Evolutionary conservation across 2,113 vertebrate species (phyloP).

Genomic region (Motacilla tschutschensis): DNA sequence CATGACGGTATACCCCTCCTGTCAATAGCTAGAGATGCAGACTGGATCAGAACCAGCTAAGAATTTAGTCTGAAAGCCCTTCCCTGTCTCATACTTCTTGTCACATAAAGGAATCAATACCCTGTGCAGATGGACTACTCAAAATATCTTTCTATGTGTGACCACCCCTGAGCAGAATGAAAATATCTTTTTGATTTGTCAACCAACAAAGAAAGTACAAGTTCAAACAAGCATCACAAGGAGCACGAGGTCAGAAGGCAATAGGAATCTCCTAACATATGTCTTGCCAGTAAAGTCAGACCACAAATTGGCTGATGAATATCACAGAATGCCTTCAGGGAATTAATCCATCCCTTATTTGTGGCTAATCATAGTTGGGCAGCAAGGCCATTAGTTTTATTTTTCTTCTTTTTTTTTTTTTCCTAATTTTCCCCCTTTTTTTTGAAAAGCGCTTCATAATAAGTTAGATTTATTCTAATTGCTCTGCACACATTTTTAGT

Average conservation of each 20-base stretch:
- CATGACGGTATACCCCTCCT: neutral
- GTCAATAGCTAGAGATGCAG: neutral
- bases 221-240: neutral
- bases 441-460: neutral
- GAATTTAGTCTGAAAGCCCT: neutral
- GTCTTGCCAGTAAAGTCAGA: neutral
- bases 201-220: neutral
- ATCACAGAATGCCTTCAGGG: neutral
- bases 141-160: neutral
- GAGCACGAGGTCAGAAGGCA: neutral
- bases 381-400: neutral
- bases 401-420: neutral
- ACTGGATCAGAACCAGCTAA: neutral
- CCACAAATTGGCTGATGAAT: neutral
- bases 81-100: neutral
- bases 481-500: slow-evolving; percentile 33
- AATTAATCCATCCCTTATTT: neutral
- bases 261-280: neutral
- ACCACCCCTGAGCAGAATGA: neutral
- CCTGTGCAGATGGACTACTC: neutral
- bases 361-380: neutral
- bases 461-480: slow-evolving; percentile 60
- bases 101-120: neutral
- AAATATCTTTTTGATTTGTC: neutral
- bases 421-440: neutral